These are phyloP conservation scores for Rhinolophus ferrumequinum DNA, from an alignment of 2,113 vertebrate species.

Conservation along the genomic window DNA sequence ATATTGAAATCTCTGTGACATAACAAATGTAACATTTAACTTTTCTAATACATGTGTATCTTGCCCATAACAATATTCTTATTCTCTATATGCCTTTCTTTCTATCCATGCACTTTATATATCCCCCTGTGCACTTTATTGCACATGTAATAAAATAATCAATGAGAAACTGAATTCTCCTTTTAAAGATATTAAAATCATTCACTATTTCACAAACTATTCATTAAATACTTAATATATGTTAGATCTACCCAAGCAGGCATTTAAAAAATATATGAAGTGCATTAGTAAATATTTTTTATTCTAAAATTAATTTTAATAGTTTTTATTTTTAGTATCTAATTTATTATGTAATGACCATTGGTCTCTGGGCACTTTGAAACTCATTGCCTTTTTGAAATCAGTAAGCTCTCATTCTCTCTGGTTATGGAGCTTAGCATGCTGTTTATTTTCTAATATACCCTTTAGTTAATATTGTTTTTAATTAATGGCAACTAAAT, in stretches of 20 bases:
- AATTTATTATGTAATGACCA: not conserved
- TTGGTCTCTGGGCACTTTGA: not conserved
- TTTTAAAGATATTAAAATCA: not conserved
- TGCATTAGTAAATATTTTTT: not conserved
- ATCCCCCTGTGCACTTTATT: not conserved
- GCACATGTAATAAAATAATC: not conserved
- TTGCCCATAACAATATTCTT: not conserved
- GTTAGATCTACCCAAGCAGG: not conserved
- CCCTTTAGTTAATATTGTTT: conserved; percentile 32
- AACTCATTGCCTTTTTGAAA: not conserved
- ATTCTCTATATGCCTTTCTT: not conserved
- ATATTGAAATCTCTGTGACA: not conserved
- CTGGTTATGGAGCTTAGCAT: not conserved
- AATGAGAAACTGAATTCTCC: not conserved
- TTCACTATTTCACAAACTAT: not conserved
- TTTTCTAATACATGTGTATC: not conserved
- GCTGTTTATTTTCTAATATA: not conserved
- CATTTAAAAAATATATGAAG: not conserved
- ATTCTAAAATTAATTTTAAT: not conserved
- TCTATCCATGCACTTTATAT: not conserved
- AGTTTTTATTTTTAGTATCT: not conserved
- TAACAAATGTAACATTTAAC: not conserved
- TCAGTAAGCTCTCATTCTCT: not conserved
- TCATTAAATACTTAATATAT: not conserved
- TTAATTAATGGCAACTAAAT: conserved; percentile 61